Conservation (phyloP, 2,113 vertebrate species). For the Dipodomys merriami region DNA sequence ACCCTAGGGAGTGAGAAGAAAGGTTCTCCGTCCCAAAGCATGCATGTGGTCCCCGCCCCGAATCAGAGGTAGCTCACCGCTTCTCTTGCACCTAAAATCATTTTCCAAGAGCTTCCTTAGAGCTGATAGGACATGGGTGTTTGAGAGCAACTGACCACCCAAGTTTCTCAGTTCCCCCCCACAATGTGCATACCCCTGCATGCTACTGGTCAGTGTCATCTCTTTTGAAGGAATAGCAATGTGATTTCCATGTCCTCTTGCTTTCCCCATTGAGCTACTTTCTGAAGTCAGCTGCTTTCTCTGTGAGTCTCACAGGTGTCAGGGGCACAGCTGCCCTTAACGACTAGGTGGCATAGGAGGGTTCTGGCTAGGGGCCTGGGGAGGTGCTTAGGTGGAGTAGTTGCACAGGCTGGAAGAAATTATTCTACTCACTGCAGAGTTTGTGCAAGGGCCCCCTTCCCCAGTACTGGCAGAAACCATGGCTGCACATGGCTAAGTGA, state of each 20-base stretch:
- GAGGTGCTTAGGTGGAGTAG: not conserved
- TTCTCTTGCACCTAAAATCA: not conserved
- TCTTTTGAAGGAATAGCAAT: not conserved
- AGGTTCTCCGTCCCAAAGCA: not conserved
- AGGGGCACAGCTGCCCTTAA: not conserved
- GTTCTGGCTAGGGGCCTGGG: not conserved
- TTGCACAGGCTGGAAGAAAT: not conserved
- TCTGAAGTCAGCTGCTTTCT: not conserved
- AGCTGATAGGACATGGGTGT: not conserved
- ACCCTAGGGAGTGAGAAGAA: too few species aligned
- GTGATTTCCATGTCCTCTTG: not conserved
- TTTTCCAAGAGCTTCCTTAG: slow-evolving; percentile 17
- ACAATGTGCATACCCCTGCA: not conserved
- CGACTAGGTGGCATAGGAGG: not conserved
- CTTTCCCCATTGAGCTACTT: not conserved
- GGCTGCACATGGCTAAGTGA: not conserved
- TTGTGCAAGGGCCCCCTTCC: not conserved
- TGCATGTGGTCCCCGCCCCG: not conserved
- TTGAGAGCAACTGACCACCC: not conserved
- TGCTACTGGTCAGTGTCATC: not conserved
- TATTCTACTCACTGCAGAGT: not conserved
- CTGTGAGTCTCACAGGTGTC: not conserved
- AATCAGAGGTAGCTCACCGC: not conserved
- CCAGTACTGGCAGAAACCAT: not conserved
- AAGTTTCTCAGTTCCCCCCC: not conserved